phyloP scores from a whole-genome alignment of 2,797 vertebrate species.

The Lerista edwardsae region DNA sequence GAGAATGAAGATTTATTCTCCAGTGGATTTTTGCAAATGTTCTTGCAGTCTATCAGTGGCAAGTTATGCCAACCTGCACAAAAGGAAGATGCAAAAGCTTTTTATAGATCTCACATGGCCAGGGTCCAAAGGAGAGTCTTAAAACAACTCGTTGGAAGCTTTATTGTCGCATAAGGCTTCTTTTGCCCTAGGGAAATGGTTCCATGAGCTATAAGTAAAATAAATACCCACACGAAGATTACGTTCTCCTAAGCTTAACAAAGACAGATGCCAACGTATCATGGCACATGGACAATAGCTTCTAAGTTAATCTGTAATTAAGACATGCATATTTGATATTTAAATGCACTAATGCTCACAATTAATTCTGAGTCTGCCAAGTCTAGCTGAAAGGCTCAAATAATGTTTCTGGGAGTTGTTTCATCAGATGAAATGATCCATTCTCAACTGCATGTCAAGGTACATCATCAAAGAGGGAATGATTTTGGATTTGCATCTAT shows the following conservation, averaged over 20 bases:
- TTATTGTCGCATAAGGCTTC: slow-evolving; percentile 24
- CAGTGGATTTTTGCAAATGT: background rate
- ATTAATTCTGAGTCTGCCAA: slow-evolving; percentile 51
- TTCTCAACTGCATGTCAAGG: background rate
- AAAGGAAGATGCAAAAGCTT: background rate
- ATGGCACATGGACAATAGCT: slow-evolving; percentile 53
- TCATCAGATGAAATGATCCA: slow-evolving; percentile 42
- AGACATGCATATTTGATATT: slow-evolving; percentile 54
- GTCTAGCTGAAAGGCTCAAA: slow-evolving; percentile 37
- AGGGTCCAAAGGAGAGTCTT: slow-evolving; percentile 29
- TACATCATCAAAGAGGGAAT: background rate
- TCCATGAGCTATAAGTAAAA: slow-evolving; percentile 47
- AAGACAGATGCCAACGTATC: slow-evolving; percentile 54
- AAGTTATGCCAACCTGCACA: slow-evolving; percentile 17
- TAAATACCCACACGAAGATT: slow-evolving; percentile 36
- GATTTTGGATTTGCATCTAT: slow-evolving; percentile 45
- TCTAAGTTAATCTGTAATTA: slow-evolving; percentile 53
- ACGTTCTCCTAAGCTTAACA: slow-evolving; percentile 56
- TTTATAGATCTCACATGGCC: background rate
- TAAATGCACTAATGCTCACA: slow-evolving; percentile 50
- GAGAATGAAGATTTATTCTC: background rate
- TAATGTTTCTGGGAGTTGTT: slow-evolving; percentile 46
- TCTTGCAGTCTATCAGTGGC: background rate
- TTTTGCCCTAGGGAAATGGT: slow-evolving; percentile 38
- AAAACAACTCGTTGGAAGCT: slow-evolving; percentile 32